Conservation (phyloP, 2,888 invertebrate species). For the Dusona sp. region DNA sequence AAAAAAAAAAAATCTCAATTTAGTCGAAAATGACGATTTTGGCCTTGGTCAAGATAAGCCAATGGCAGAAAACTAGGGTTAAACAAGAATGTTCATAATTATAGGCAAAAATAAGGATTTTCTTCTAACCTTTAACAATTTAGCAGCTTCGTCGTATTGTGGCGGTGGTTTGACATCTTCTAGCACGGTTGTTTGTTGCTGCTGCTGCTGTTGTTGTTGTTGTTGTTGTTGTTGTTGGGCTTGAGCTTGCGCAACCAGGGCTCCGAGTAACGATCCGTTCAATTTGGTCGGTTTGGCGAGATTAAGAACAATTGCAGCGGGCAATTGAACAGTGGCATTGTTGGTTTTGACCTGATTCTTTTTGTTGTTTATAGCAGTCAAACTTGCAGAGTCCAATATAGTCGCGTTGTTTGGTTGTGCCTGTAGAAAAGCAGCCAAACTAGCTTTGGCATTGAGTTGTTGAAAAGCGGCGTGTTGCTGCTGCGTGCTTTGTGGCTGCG, state of each 20-base stretch:
- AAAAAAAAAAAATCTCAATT: no score
- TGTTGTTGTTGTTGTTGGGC: slow-evolving; percentile 80
- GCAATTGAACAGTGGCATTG: slow-evolving; percentile 81
- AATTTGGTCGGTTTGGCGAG: slow-evolving; percentile 81
- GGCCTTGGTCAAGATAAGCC: background rate
- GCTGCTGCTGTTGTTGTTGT: slow-evolving; percentile 76
- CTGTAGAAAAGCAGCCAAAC: slow-evolving; percentile 85
- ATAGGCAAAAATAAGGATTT: background rate
- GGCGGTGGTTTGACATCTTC: slow-evolving; percentile 87
- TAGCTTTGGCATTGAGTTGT: slow-evolving; percentile 85
- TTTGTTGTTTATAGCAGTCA: slow-evolving; percentile 83
- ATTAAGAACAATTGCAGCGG: slow-evolving; percentile 82
- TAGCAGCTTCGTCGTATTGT: slow-evolving; percentile 90
- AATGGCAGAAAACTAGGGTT: background rate
- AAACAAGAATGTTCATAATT: background rate
- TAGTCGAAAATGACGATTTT: background rate
- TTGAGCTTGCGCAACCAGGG: slow-evolving; percentile 82
- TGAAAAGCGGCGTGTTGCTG: slow-evolving; percentile 82
- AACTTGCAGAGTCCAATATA: slow-evolving; percentile 81
- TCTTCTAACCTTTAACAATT: slow-evolving; percentile 85
- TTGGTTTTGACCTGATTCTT: slow-evolving; percentile 82
- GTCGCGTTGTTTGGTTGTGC: slow-evolving; percentile 82
- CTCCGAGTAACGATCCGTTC: slow-evolving; percentile 82
- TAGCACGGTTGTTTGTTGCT: slow-evolving; percentile 75
- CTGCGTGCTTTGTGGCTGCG: slow-evolving; percentile 77